Percentiles rank a stretch among this genome's conserved stretches.
phyloP scores from a whole-genome alignment of 2,113 vertebrate species.

The Leuciscus idus region DNA sequence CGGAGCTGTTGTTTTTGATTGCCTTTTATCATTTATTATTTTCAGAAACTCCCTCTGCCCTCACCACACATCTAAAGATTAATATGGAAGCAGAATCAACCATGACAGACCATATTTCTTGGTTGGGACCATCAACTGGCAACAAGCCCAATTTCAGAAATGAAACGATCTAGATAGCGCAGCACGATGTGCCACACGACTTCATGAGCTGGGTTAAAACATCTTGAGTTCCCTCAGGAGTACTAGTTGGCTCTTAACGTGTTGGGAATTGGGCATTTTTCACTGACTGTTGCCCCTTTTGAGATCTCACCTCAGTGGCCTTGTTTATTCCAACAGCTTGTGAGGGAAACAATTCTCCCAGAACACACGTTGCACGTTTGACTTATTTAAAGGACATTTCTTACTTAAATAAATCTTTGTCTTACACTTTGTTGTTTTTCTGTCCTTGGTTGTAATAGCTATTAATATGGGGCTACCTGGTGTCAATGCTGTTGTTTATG shows the following conservation, averaged over 20 bases:
- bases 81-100: constrained; percentile 41
- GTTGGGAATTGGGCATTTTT: constrained; percentile 8
- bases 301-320: constrained; percentile 11
- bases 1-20: constrained; percentile 15
- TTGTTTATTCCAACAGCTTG: constrained; percentile 31
- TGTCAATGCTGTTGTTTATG: background rate
- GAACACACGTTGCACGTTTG: background rate
- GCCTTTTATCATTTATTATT: constrained; percentile 43
- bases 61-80: constrained; percentile 39
- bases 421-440: background rate
- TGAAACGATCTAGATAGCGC: background rate
- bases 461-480: background rate
- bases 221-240: background rate
- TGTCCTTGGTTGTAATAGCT: background rate
- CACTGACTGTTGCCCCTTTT: background rate
- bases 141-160: constrained; percentile 34
- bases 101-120: constrained; percentile 50
- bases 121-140: constrained; percentile 13
- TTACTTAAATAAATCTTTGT: background rate
- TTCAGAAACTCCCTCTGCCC: constrained; percentile 14
- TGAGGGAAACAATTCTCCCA: constrained; percentile 1
- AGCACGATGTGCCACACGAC: background rate
- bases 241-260: background rate
- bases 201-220: background rate
- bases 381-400: background rate